Conservation (phyloP, 2,888 invertebrate genomes). For the Cryptus armator region DNA sequence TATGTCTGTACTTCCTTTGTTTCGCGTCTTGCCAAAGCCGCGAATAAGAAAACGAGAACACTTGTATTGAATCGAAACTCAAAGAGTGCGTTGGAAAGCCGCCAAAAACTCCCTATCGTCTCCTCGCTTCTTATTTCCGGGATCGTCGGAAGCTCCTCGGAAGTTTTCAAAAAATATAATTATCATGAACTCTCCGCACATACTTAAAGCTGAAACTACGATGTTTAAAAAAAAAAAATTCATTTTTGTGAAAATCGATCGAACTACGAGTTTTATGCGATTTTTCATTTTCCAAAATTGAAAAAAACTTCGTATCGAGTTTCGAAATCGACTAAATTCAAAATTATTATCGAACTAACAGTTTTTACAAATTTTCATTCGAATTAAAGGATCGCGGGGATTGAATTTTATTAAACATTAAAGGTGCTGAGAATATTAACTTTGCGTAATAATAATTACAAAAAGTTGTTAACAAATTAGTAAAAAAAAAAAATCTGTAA, state of each 20-base stretch:
- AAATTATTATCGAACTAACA: too few relatives aligned
- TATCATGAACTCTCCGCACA: neutral
- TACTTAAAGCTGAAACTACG: neutral
- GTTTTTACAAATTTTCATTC: too few relatives aligned
- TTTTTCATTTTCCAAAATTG: too few relatives aligned
- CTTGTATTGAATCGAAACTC: conserved; percentile 7
- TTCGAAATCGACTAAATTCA: too few relatives aligned
- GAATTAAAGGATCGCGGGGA: too few relatives aligned
- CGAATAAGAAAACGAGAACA: neutral
- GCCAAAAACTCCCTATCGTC: conserved; percentile 49
- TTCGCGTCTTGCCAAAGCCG: conserved; percentile 30
- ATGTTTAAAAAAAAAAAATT: neutral
- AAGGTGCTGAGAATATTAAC: too few relatives aligned
- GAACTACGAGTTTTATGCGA: too few relatives aligned
- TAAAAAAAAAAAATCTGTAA: too few relatives aligned
- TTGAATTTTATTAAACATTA: too few relatives aligned
- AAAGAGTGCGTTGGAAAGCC: conserved; percentile 26
- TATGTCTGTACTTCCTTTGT: neutral
- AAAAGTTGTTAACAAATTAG: too few relatives aligned
- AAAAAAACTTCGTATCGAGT: too few relatives aligned
- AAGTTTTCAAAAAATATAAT: conserved; percentile 32
- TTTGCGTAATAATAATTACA: too few relatives aligned
- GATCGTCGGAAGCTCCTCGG: conserved; percentile 26
- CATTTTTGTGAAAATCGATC: neutral
- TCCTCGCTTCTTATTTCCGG: conserved; percentile 38